These are phyloP conservation scores for Heliconius himera DNA, from an alignment of 1,140 invertebrate species.

Conservation along the genomic window DNA sequence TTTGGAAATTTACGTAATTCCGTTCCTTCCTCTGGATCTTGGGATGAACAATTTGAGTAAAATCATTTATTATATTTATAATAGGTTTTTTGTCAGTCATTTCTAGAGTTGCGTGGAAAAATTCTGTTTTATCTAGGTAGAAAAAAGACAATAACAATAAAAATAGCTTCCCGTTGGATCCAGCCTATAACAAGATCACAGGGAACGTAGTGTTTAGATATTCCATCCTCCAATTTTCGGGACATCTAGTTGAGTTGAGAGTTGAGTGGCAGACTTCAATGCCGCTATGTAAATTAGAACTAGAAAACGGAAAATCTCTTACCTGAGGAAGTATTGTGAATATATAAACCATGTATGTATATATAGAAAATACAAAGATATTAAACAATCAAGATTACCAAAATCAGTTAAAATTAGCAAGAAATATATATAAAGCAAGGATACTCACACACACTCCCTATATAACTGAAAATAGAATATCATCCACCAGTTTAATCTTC, in stretches of 20 bases:
- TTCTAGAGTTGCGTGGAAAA: neutral
- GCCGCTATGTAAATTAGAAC: too few relatives aligned
- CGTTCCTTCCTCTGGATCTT: conserved; percentile 25
- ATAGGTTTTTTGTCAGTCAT: conserved; percentile 12
- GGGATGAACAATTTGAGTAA: conserved; percentile 31
- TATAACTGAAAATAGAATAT: conserved; percentile 15
- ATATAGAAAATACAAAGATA: neutral
- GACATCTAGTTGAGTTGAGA: too few relatives aligned
- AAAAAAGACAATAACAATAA: neutral
- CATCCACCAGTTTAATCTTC: conserved; percentile 33
- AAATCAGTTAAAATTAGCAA: neutral
- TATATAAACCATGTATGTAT: too few relatives aligned
- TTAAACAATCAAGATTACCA: neutral
- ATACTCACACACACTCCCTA: conserved; percentile 6
- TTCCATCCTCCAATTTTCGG: too few relatives aligned
- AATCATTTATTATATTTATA: conserved; percentile 34
- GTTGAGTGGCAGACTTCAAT: too few relatives aligned
- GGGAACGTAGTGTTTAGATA: too few relatives aligned
- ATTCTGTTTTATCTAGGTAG: too few relatives aligned
- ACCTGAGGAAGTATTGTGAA: too few relatives aligned
- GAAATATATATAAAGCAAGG: neutral
- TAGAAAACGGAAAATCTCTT: too few relatives aligned
- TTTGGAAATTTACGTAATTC: conserved; percentile 47
- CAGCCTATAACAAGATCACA: too few relatives aligned
- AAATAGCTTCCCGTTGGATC: too few relatives aligned